Evolutionary conservation across 1,140 invertebrate species (phyloP).

Genomic region (Drosophila mayri): DNA sequence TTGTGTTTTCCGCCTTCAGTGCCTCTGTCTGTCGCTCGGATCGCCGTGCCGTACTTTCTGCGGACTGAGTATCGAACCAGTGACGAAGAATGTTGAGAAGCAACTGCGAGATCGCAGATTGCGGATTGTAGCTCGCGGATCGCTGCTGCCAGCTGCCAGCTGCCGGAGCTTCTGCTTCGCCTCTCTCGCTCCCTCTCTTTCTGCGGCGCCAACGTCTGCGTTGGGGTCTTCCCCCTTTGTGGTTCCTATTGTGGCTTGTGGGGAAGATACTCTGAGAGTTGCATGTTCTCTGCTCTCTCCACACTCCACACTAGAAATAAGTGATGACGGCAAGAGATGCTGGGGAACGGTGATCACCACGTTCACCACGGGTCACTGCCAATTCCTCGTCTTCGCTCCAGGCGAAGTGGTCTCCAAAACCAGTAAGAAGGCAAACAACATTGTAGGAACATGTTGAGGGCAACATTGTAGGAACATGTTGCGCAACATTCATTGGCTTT

Average conservation of each 20-base stretch:
- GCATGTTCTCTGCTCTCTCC: not conserved
- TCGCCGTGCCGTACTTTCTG: conserved; percentile 11
- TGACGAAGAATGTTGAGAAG: conserved; percentile 41
- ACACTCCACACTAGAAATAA: not conserved
- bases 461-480: no score
- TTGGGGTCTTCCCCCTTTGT: conserved; percentile 9
- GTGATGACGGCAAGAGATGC: not conserved
- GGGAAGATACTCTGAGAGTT: conserved; percentile 11
- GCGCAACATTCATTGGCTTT: not conserved
- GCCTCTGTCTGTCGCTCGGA: not conserved
- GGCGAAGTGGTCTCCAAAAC: not conserved
- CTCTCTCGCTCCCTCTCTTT: not conserved
- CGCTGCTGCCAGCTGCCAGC: conserved; percentile 1
- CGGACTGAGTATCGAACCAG: conserved; percentile 38
- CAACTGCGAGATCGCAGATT: conserved; percentile 26
- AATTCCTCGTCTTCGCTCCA: not conserved
- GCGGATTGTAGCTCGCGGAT: not conserved
- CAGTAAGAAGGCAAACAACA: not conserved
- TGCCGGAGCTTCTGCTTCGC: conserved; percentile 20
- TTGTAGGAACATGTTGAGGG: no score
- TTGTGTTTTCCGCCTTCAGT: conserved; percentile 21
- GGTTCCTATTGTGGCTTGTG: not conserved
- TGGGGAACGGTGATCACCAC: not conserved
- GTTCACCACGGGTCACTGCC: not conserved
- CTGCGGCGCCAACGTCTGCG: conserved; percentile 19